A percentile compares a stretch with the other conserved stretches of the same genome.
phyloP scores from a whole-genome alignment of 2,113 vertebrate species.

The Apodemus sylvaticus region DNA sequence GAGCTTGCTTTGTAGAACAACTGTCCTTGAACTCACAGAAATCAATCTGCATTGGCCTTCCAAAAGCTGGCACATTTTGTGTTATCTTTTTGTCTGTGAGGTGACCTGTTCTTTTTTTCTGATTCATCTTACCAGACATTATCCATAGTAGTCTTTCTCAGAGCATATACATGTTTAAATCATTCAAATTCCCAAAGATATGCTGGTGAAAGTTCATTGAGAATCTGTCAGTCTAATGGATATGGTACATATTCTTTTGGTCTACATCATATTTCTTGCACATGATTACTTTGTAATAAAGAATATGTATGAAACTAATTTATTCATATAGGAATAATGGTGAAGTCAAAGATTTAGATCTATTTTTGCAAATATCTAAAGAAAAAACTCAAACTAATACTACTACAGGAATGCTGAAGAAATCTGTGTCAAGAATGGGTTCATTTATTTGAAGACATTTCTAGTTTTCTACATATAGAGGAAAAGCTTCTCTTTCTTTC shows the following conservation, averaged over 20 bases:
- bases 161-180: neutral
- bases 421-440: neutral
- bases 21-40: neutral
- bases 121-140: neutral
- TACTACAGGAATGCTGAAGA: neutral
- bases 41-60: neutral
- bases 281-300: neutral
- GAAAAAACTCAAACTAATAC: neutral
- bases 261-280: neutral
- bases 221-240: neutral
- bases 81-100: neutral
- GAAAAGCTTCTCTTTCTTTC: neutral
- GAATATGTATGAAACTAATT: neutral
- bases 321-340: neutral
- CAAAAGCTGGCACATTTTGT: neutral
- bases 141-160: neutral
- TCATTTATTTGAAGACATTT: neutral
- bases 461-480: neutral
- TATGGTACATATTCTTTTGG: neutral
- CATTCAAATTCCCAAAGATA: neutral
- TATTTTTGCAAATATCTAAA: neutral
- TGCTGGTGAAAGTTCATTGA: neutral
- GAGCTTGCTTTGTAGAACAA: neutral
- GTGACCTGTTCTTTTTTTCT: neutral
- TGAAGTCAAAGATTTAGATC: neutral